Evolutionary conservation across 2,797 vertebrate species (phyloP), one percentile per base, ranked within the genome.

Genomic region (Aselliscus stoliczkanus): DNA sequence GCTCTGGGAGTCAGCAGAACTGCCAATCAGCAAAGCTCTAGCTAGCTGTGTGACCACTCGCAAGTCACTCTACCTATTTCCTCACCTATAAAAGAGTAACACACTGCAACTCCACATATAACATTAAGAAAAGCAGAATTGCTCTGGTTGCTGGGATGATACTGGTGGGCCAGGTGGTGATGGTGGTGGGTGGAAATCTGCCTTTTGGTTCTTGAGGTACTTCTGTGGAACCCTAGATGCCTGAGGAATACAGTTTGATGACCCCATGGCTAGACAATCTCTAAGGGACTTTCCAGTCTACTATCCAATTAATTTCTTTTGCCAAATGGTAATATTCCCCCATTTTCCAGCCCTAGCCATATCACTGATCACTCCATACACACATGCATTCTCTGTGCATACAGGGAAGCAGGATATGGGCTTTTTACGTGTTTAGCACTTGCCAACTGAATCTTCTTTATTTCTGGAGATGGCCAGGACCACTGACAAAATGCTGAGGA

Each of bases 1-100:
- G 65, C 52, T 92, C 56, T 91, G 82, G 88, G 81, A 96, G 42
- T 76, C 56, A 50, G 80, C 67, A 60, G n/a, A 92, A 50, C 67
- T 72, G 65, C 34, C 21, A 54, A 62, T 23, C 62, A 67, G 29
- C 20, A 54, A 70, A 31, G 11, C 64, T 60, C 60, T 62, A 15
- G 44, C 34, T 69, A 52, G 62, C 56, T 31, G 2, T 79, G 56
- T 60, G 69, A 73, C 34, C 52, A 25, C 3, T 14, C 75, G 25
- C 52, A 84, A 58, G 42, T 67, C 64, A 54, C 18, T 37, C 29
- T 14, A 4, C 25, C 31, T 13, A 9, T 29, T 87, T 90, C 81
- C 37, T 93, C 31, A 79, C 72, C 31, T 90, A 29, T 56, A 18
- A 90, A 94, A 52, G 27, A 94, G 21, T 70, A 92, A 89, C 21